Base-by-base conservation (phyloP, 2,797 vertebrate species). In the Myiothlypis coronata region DNA sequence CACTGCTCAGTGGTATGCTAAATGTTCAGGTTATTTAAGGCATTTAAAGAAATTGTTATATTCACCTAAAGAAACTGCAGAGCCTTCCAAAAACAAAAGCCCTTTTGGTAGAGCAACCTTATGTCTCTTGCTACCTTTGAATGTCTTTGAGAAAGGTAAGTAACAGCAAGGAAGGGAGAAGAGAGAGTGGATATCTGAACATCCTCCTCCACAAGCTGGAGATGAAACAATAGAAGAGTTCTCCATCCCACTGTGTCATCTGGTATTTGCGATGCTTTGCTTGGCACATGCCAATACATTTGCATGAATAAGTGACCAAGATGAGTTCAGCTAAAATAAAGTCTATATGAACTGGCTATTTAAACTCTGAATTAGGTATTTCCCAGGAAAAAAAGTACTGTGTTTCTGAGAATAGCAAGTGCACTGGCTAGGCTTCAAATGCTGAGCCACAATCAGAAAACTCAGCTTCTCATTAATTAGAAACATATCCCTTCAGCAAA, bases 401-500 rank as follows among this genome's bases (percentile, higher is more conserved):
- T 79, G 30, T 8, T 69, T 90, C 67, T 93, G 41, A 76, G 52
- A 94, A 79, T 37, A 87, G 47, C 26, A 44, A 69, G 12, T 89
- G 78, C 81, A 82, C 67, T 41, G 72, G 32, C 53, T 76, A 84
- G 47, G 16, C 44, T 94, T 92, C 43, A 76, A 93, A 85, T n/a
- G 35, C 35, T 72, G 32, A 89, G 47, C 56, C 47, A 74, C 47
- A 49, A 55, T 35, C 68, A 94, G 59, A 96, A 93, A 83, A 72
- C 27, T 83, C 77, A 63, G n/a, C 5, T 71, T 78, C 57, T 81
- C 1, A 0, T 83, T 94, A 94, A 87, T 83, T 77, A 83, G 78
- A 93, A 95, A 83, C 75, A 83, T 60, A 84, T 1, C 8, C 34
- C 68, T 79, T 69, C 68, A 77, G 47, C 56, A 87, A 91, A 93